phyloP scores from a whole-genome alignment of 2,797 vertebrate species.

The Moxostoma hubbsi region DNA sequence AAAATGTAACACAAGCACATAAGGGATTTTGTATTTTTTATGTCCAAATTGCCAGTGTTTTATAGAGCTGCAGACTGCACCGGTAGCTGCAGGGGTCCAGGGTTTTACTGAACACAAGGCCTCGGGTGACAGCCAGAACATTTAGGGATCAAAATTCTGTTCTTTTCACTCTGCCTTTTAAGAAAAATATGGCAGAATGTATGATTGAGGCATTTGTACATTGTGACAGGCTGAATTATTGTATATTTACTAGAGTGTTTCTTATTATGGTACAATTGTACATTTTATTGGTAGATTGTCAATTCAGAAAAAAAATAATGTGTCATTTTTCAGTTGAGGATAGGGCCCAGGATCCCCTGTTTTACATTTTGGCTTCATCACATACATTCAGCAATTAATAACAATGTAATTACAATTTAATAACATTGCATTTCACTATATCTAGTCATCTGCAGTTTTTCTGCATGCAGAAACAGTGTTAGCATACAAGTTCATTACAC shows the following conservation, averaged over 20 bases:
- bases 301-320: background rate
- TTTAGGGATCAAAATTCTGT: conserved; percentile 52
- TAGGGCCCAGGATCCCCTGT: background rate
- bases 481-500: too few relatives aligned
- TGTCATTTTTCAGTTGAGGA: background rate
- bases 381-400: background rate
- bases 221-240: conserved; percentile 4
- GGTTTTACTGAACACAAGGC: conserved; percentile 48
- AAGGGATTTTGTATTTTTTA: conserved; percentile 60
- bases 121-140: conserved; percentile 45
- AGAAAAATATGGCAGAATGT: conserved; percentile 21
- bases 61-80: conserved; percentile 54
- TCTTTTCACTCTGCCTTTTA: conserved; percentile 41
- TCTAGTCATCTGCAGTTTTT: background rate
- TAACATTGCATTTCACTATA: background rate
- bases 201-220: conserved; percentile 5
- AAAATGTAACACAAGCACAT: conserved; percentile 69
- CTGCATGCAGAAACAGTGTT: background rate
- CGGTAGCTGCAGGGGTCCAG: conserved; percentile 37
- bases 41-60: conserved; percentile 65
- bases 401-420: too few relatives aligned
- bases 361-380: background rate
- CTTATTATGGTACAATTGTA: background rate
- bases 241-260: conserved; percentile 11
- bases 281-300: background rate